These are phyloP conservation scores for Aleadryas rufinucha DNA, from an alignment of 2,113 vertebrate genomes.

Conservation along the genomic window DNA sequence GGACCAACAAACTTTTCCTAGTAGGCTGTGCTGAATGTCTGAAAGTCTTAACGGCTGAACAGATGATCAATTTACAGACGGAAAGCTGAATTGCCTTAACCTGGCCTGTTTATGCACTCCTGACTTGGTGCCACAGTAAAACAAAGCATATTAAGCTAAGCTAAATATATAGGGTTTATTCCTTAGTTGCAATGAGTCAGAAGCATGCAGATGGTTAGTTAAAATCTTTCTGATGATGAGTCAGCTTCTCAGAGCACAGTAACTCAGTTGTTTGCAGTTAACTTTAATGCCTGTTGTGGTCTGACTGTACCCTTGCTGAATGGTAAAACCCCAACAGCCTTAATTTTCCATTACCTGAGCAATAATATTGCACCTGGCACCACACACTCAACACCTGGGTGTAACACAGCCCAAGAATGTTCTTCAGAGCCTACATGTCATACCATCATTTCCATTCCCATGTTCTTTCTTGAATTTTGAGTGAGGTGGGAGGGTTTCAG, in stretches of 20 bases:
- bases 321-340: not conserved
- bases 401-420: not conserved
- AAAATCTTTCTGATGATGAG: not conserved
- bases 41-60: not conserved
- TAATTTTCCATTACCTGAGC: not conserved
- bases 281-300: not conserved
- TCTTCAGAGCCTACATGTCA: not conserved
- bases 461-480: not conserved
- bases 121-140: not conserved
- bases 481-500: not conserved
- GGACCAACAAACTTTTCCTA: not conserved
- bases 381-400: not conserved
- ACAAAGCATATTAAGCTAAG: not conserved
- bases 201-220: not conserved
- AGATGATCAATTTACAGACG: not conserved
- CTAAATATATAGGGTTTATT: not conserved
- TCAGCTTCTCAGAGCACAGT: not conserved
- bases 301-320: not conserved
- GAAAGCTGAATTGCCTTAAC: not conserved
- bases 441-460: not conserved
- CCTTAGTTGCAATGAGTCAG: not conserved
- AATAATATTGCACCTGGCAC: not conserved
- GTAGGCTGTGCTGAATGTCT: not conserved
- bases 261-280: not conserved
- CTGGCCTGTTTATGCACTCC: not conserved